Base-by-base conservation (phyloP, 2,113 vertebrate species). In the Panthera uncia region DNA sequence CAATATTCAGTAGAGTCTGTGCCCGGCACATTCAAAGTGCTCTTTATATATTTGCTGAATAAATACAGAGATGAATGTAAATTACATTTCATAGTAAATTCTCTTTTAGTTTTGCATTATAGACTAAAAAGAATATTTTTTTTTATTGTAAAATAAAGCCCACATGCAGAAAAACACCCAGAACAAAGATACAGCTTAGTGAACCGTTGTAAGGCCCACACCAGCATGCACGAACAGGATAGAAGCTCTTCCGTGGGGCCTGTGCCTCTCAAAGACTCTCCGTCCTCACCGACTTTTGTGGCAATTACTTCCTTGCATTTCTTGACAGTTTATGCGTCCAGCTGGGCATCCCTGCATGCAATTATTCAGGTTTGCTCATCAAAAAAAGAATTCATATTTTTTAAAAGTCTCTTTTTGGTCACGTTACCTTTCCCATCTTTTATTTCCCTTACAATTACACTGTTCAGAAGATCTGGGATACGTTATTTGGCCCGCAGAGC, bases 201-300 rank as follows among this genome's bases (percentile, higher is more conserved):
- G n/a, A 36, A n/a, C 0, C 48, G 15, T 3, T 6, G 3, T 1
- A 1, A 48, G 41, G 19, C 7, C 4, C 33, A 2, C 0, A 38
- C 4, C 6, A 0, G 18, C 8, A 15, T 16, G 15, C 3, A 36
- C 7, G 21, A 5, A 3, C 12, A 11, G 18, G 36, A 21, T 0
- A 19, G 57, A 41, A 1, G 29, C 23, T 1, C 4, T 63, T 7
- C 14, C 57, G 2, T 1, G 23, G 12, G 1, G 4, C 4, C 31
- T 31, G 48, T 31, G 4, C 57, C 27, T 10, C 23, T 33, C 27
- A 15, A 41, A 52, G 36, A 1, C 4, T 7, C 12, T 7, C 11
- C 45, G 5, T 52, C 3, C 19, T 36, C 16, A 18, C 36, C 38
- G 7, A n/a, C 27, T 33, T 57, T 7, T 7, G 6, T 12, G 31